Evolutionary conservation across 2,113 vertebrate genomes (phyloP), one percentile per base, ranked within the genome.

Genomic region (Calypte anna): DNA sequence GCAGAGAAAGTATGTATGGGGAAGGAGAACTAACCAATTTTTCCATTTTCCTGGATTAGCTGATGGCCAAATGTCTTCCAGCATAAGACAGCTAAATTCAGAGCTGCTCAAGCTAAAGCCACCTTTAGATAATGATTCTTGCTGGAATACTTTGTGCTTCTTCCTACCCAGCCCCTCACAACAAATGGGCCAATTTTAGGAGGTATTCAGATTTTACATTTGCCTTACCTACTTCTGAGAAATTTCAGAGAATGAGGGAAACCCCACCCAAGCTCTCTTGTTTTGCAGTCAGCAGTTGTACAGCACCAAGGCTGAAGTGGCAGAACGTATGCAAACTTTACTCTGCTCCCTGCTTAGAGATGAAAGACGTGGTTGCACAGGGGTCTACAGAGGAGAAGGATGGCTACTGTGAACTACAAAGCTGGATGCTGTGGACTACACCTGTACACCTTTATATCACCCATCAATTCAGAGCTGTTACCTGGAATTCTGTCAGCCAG

Each of bases 41-140:
- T 53, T 84, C 69, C 19, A n/a, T 95, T 84, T 93, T 86, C 66
- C n/a, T 72, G 61, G 57, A 93, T 33, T 57, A 88, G 66, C 36
- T 18, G 44, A 92, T 88, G 57, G 77, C 77, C 58, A 91, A 82
- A 86, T 28, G 27, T 81, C 76, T 83, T 38, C 38, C 44, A 83
- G 44, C 27, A 20, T 27, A 94, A 69, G 38, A 91, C 9, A 24
- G 62, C 17, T 38, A 72, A 27, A 20, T 86, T 85, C 66, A 94
- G 67, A 85, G 46, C 18, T 72, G 54, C 48, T 85, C 91, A 87
- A 76, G 66, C 53, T 64, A 44, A 58, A 73, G 28, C 50, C 54
- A 86, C 83, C 58, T 51, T 62, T 69, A 93, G 58, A 57, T 88
- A 78, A 93, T 24, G 43, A 86, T 53, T 86, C 82, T 77, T 63